Evolutionary conservation across 2,797 vertebrate genomes (phyloP), one percentile per base, ranked within the genome.

Genomic region (Tiaroga cobitis): DNA sequence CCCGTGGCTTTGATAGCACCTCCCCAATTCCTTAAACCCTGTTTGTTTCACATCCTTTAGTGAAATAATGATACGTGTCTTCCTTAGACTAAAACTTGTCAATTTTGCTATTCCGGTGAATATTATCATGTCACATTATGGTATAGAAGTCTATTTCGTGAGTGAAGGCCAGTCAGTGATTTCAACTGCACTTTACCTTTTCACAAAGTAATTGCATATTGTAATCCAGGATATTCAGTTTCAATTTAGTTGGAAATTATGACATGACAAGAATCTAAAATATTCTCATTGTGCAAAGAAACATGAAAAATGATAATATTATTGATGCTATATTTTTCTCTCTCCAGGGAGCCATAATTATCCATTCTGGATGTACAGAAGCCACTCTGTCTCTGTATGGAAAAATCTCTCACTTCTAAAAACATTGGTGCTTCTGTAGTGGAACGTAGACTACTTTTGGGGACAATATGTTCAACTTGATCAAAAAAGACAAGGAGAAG

Each of bases 401-500:
- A 92, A 89, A 89, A 80, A 84, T 74, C 84, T 61, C 83, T 81
- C 65, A 41, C 39, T 41, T 78, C 29, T 86, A 75, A 90, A 86
- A 84, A 85, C 63, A 79, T 73, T 77, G 81, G 76, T 90, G 84
- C 82, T 84, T 63, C 74, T 46, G 51, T 43, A 70, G 88, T 87
- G 88, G 70, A 56, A 86, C 87, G 24, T 81, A 43, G n/a, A 16
- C 43, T 11, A 26, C 37, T 76, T 70, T 85, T 75, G 65, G 37
- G 74, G 51, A 56, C 89, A 92, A 89, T 93, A 99, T 99, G 98
- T 99, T 99, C 90, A 97, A 98, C 92, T 91, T 99, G 85, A 99
- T 97, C 90, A 99, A 99, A 89, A 97, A 97, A 89, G 97, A 98
- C 88, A 96, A 96, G 89, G 97, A 98, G 91, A 95, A 94, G 91